phyloP scores from a whole-genome alignment of 1,140 invertebrate species.

The Drosophila ambigua region DNA sequence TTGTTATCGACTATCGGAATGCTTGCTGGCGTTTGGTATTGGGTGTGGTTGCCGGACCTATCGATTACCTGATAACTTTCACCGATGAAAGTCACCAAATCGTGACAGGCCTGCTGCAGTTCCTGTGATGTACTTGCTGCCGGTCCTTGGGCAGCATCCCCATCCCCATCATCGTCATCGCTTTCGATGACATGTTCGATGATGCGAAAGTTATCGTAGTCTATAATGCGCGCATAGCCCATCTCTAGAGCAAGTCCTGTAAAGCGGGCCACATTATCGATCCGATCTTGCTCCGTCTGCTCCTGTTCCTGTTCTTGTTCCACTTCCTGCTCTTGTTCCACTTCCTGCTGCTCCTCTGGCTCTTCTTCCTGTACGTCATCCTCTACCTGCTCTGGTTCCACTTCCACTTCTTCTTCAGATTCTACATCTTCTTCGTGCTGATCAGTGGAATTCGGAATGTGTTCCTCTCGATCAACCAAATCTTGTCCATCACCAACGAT shows the following conservation, averaged over 20 bases:
- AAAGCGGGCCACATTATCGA: constrained; percentile 52
- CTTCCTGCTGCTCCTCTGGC: neutral
- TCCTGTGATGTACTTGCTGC: constrained; percentile 6
- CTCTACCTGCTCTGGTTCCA: neutral
- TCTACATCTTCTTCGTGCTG: neutral
- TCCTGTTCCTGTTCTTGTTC: neutral
- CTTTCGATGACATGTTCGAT: constrained; percentile 81
- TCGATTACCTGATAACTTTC: constrained; percentile 77
- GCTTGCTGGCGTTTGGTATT: neutral
- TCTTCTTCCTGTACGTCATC: neutral
- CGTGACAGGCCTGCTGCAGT: constrained; percentile 52
- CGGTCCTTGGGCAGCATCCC: neutral
- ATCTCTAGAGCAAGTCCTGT: constrained; percentile 51
- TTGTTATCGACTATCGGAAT: constrained; percentile 56
- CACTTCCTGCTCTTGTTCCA: neutral
- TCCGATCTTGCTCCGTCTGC: constrained; percentile 12
- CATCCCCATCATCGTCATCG: constrained; percentile 49
- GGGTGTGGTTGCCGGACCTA: constrained; percentile 16
- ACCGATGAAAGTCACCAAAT: constrained; percentile 74
- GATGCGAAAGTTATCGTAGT: constrained; percentile 77
- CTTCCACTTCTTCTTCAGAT: neutral
- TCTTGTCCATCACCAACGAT: neutral
- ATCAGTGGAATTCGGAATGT: neutral
- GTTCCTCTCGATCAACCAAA: neutral
- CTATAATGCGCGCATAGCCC: constrained; percentile 75